These are phyloP conservation scores for Cryptosula pallasiana DNA, from an alignment of 2,888 invertebrate species.

Conservation along the genomic window DNA sequence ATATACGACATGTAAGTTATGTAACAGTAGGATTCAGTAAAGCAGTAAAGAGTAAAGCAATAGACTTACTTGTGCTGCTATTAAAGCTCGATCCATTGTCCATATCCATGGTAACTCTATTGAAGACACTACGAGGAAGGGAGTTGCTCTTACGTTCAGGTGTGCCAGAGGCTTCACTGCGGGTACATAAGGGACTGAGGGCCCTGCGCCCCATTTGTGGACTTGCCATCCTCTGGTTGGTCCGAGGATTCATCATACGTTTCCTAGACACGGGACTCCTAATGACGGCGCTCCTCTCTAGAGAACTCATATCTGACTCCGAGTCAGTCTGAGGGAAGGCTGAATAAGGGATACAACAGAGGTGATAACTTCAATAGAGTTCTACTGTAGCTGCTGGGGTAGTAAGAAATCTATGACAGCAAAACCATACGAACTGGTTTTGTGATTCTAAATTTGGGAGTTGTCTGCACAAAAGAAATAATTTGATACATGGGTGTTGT, in stretches of 20 bases:
- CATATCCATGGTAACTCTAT: neutral
- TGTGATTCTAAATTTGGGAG: too few relatives aligned
- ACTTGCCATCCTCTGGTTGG: neutral
- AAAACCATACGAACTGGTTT: too few relatives aligned
- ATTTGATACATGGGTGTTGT: too few relatives aligned
- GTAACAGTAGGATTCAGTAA: too few relatives aligned
- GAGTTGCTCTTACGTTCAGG: slow-evolving; percentile 21
- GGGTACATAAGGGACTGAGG: neutral
- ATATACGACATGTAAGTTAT: too few relatives aligned
- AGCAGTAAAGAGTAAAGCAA: too few relatives aligned
- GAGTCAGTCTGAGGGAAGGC: slow-evolving; percentile 62
- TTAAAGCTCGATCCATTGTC: neutral
- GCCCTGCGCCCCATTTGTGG: neutral
- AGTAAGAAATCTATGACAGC: too few relatives aligned
- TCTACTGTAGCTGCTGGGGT: too few relatives aligned
- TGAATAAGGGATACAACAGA: too few relatives aligned
- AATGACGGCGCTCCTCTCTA: slow-evolving; percentile 58
- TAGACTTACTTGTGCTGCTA: neutral
- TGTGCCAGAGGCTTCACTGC: neutral
- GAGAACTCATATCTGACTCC: slow-evolving; percentile 79
- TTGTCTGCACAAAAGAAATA: too few relatives aligned
- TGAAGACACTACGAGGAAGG: neutral
- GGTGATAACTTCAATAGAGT: too few relatives aligned
- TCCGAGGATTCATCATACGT: neutral
- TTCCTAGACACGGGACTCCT: neutral